Evolutionary conservation across 2,797 vertebrate species (phyloP).

Genomic region (Premnoplex brunnescens): DNA sequence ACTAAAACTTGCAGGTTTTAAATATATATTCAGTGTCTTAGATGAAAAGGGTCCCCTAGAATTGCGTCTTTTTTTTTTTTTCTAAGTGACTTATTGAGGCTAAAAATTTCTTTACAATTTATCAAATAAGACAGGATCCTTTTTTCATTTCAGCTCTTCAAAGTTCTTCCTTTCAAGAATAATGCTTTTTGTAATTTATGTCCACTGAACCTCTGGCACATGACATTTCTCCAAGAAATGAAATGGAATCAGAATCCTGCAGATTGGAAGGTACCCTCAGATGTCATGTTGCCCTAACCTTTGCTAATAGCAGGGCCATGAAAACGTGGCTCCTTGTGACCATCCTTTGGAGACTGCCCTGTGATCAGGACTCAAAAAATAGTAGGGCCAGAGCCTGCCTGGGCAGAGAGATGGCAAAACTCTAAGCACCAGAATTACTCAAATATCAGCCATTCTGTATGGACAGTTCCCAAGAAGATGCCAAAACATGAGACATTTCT

Average conservation of each 20-base stretch:
- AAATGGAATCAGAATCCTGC: not conserved
- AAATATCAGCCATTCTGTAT: not conserved
- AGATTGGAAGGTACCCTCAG: not conserved
- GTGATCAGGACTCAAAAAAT: not conserved
- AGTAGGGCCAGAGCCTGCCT: not conserved
- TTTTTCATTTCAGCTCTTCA: not conserved
- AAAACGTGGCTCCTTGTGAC: not conserved
- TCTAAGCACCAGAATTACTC: not conserved
- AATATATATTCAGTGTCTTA: not conserved
- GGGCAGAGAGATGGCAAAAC: not conserved
- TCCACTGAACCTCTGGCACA: not conserved
- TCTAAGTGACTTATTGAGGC: not conserved
- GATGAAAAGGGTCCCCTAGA: fast-evolving
- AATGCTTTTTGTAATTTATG: not conserved
- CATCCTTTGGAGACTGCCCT: not conserved
- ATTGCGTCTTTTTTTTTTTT: not conserved
- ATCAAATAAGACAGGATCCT: not conserved
- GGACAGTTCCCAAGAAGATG: not conserved
- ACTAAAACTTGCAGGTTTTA: not conserved
- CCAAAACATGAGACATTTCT: not conserved
- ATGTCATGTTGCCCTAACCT: not conserved
- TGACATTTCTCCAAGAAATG: not conserved
- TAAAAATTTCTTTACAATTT: not conserved
- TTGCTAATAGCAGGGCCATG: not conserved
- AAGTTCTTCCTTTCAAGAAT: not conserved